These are phyloP conservation scores for Drosophila anomalata DNA, from an alignment of 2,888 invertebrate genomes.

Conservation along the genomic window DNA sequence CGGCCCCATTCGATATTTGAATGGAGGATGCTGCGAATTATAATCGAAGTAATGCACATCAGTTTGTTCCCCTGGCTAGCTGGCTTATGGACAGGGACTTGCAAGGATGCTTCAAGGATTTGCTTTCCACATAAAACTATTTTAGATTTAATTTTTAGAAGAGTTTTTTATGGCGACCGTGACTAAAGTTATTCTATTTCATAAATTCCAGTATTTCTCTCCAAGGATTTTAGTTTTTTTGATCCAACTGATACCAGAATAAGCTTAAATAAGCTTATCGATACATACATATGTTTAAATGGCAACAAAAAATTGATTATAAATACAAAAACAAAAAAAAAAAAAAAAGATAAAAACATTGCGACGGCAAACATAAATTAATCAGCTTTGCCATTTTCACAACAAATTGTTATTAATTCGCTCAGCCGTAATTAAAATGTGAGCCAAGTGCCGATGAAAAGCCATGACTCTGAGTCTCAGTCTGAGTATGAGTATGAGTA, in stretches of 20 bases:
- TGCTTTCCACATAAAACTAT: too few relatives aligned
- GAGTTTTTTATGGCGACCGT: too few relatives aligned
- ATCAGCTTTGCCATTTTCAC: conserved; percentile 22
- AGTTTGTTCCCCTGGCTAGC: conserved; percentile 20
- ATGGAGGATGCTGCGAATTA: conserved; percentile 35
- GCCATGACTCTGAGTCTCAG: background rate
- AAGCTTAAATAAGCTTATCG: background rate
- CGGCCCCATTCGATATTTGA: conserved; percentile 17
- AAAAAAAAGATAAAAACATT: conserved; percentile 3
- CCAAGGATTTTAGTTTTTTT: too few relatives aligned
- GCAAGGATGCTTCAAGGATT: background rate
- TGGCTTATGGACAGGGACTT: background rate
- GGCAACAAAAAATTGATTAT: background rate
- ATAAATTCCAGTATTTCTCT: too few relatives aligned
- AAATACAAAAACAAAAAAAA: conserved; percentile 21
- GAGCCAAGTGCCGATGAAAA: background rate
- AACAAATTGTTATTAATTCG: conserved; percentile 46
- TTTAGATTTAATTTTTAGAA: too few relatives aligned
- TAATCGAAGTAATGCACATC: conserved; percentile 60
- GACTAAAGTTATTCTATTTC: too few relatives aligned
- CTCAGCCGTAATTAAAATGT: conserved; percentile 57
- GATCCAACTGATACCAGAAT: background rate
- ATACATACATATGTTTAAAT: background rate
- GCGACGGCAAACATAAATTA: conserved; percentile 21
- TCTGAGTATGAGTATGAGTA: too few relatives aligned